Evolutionary conservation across 2,797 vertebrate genomes (phyloP), one percentile per base, ranked within the genome.

Genomic region (Pangasius sanitwongsei): DNA sequence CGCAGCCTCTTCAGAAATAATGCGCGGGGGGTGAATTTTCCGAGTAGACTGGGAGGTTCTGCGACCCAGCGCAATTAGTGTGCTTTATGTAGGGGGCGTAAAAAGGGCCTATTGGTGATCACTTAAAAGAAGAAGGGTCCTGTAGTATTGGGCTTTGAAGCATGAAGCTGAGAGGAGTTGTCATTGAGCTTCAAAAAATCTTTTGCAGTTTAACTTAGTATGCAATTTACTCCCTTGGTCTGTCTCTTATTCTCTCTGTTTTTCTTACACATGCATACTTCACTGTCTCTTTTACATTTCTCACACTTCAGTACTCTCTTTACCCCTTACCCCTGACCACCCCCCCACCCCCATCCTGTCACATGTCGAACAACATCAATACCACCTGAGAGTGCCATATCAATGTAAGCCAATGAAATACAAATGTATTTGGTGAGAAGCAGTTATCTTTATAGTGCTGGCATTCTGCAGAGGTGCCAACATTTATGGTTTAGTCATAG

Each of bases 351-450:
- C 34, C 18, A 48, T 82, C 34, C 55, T 41, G 65, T 63, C 85
- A 86, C 37, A 72, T 82, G 34, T 23, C 18, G 11, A 86, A 84
- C 74, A 84, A 78, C 18, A 23, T 72, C 57, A 72, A 11, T 31
- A 70, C 75, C 89, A 70, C 61, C 34, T 16, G 61, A 74, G 44
- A 65, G n/a, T 85, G n/a, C 70, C 74, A 48, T 15, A 82, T 88
- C 75, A 75, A 28, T 9, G 37, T 41, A 86, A 86, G 81, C 85
- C 82, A 77, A 72, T 86, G 86, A 89, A 86, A 89, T 88, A 84
- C 88, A 69, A 78, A 83, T 80, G 74, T 41, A 6, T 78, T 75
- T 75, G 3, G 50, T 74, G 69, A 84, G 59, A 77, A 44, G 74
- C 53, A 89, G 72, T 77, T 83, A 89, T 75, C 87, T 50, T 75